Conservation (phyloP, 1,140 invertebrate species). For the Pogonomyrmex californicus region DNA sequence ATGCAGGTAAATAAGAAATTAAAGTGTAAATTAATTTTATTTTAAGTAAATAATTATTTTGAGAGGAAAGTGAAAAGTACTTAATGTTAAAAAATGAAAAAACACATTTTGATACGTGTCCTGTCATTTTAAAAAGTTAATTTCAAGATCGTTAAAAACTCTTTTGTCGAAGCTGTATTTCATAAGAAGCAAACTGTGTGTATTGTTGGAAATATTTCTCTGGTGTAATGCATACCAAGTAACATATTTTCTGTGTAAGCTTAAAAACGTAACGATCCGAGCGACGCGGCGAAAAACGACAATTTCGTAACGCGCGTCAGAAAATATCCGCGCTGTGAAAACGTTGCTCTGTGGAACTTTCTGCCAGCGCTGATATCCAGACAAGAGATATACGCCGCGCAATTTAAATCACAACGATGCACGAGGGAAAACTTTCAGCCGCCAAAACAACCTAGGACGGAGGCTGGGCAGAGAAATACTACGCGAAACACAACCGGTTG, state of each 20-base stretch:
- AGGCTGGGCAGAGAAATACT: conserved; percentile 44
- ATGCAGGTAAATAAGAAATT: not conserved
- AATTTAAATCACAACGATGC: conserved; percentile 64
- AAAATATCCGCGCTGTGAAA: conserved; percentile 50
- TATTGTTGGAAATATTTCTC: conserved; percentile 43
- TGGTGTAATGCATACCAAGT: conserved; percentile 30
- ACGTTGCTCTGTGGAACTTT: conserved; percentile 26
- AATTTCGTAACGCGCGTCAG: conserved; percentile 42
- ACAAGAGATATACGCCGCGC: conserved; percentile 54
- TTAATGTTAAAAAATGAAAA: not conserved
- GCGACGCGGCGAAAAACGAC: conserved; percentile 44
- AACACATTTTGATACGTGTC: not conserved
- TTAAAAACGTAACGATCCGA: conserved; percentile 54
- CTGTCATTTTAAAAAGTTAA: conserved; percentile 4
- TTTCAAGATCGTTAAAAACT: not conserved
- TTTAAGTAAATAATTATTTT: not conserved
- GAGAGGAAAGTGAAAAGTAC: not conserved
- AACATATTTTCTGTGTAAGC: conserved; percentile 41
- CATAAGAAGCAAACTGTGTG: not conserved
- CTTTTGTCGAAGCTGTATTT: not conserved
- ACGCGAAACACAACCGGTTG: conserved; percentile 52
- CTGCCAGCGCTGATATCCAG: conserved; percentile 43
- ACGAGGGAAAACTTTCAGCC: conserved; percentile 51
- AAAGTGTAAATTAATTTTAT: not conserved
- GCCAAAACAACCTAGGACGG: conserved; percentile 50